Percentiles rank a stretch among this genome's conserved stretches.
phyloP scores from a whole-genome alignment of 2,797 vertebrate genomes.

The Leucoraja ocellata region DNA sequence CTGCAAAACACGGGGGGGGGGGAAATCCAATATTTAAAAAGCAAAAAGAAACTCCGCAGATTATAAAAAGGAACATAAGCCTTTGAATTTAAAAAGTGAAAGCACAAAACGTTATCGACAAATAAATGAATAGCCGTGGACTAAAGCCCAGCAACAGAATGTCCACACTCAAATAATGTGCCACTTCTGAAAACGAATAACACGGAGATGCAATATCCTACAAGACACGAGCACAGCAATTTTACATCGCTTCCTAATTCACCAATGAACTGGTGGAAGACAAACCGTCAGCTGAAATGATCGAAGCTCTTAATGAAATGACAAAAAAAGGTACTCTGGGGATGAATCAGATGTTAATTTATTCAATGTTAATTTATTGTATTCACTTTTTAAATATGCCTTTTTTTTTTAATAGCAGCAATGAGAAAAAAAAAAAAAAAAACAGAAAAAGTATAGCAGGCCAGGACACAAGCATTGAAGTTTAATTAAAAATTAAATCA shows the following conservation, averaged over 20 bases:
- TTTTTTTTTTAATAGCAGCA: background rate
- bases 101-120: background rate
- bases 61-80: background rate
- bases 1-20: background rate
- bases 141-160: background rate
- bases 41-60: background rate
- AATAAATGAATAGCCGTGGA: background rate
- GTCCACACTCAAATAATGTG: background rate
- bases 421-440: background rate
- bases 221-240: background rate
- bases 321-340: background rate
- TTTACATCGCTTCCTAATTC: background rate
- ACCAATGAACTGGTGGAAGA: background rate
- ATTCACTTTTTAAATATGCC: background rate
- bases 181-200: background rate
- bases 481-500: slow-evolving; percentile 19
- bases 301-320: background rate
- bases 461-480: background rate
- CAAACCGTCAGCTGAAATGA: background rate
- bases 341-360: background rate
- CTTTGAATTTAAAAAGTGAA: background rate
- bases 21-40: background rate
- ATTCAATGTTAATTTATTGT: background rate
- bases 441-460: background rate
- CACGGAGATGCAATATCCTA: background rate